Conservation (phyloP, 2,888 invertebrate genomes). For the Folsomia manolachei region DNA sequence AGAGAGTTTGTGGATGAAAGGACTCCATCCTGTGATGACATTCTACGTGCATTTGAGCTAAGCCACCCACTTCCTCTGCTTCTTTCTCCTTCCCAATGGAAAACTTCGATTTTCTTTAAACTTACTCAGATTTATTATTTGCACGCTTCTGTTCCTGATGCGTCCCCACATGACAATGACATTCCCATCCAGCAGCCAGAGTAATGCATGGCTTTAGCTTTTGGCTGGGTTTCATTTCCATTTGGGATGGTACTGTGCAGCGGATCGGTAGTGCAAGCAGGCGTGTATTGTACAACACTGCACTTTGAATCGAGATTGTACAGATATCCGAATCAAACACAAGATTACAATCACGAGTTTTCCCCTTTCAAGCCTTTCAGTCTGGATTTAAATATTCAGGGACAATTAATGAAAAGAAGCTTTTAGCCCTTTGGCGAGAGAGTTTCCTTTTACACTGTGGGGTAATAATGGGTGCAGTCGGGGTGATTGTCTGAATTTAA, state of each 20-base stretch:
- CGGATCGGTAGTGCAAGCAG: too few species aligned
- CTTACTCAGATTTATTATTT: constrained; percentile 24
- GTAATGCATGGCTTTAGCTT: background rate
- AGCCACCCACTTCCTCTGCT: too few species aligned
- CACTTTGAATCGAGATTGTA: background rate
- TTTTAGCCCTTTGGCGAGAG: constrained; percentile 3
- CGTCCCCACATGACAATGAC: constrained; percentile 19
- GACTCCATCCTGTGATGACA: background rate
- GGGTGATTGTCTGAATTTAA: too few species aligned
- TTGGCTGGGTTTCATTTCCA: background rate
- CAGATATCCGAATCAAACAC: background rate
- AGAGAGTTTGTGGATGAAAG: background rate
- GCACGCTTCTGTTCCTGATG: constrained; percentile 13
- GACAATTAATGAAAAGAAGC: constrained; percentile 49
- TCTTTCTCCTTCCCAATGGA: constrained; percentile 6
- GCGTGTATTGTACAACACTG: too few species aligned
- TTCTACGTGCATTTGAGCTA: background rate
- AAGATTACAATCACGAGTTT: constrained; percentile 24
- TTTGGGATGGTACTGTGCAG: too few species aligned
- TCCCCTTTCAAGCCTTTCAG: constrained; percentile 14
- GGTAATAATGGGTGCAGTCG: too few species aligned
- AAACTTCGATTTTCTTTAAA: constrained; percentile 25
- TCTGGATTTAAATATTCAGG: constrained; percentile 24
- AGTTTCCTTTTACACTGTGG: too few species aligned
- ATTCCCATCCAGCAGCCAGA: background rate